Percentiles rank a stretch among this genome's conserved stretches.
These are phyloP conservation scores for Oryzias curvinotus DNA, from an alignment of 2,113 vertebrate species.

Conservation along the genomic window DNA sequence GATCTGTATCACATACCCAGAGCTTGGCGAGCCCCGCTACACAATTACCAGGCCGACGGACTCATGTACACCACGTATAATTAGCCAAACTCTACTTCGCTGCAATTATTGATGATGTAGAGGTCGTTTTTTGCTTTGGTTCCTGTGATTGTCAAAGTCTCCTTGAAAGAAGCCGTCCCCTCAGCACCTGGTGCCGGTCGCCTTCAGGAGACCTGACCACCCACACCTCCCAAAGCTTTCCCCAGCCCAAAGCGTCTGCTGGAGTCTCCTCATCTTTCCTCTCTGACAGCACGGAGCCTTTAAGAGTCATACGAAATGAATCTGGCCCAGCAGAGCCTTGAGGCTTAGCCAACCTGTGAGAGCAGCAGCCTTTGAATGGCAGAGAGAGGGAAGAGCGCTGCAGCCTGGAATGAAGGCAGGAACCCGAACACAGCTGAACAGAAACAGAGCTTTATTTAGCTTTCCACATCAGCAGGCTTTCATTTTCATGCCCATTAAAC, in stretches of 20 bases:
- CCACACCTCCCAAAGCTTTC: conserved; percentile 5
- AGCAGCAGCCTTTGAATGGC: conserved; percentile 14
- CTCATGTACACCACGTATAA: conserved; percentile 5
- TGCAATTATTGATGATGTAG: conserved; percentile 4
- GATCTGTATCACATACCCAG: conserved; percentile 48
- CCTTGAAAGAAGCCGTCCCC: neutral
- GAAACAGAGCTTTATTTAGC: conserved; percentile 41
- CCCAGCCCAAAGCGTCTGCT: neutral
- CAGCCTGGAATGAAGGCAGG: conserved; percentile 24
- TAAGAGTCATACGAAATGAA: conserved; percentile 24
- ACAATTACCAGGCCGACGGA: conserved; percentile 54
- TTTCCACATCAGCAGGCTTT: conserved; percentile 60
- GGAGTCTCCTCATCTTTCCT: conserved; percentile 10
- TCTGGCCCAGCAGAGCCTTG: conserved; percentile 25
- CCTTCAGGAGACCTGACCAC: neutral
- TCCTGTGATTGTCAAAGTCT: neutral
- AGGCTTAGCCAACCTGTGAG: conserved; percentile 21
- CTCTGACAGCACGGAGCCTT: conserved; percentile 18
- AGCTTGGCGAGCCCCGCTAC: conserved; percentile 37
- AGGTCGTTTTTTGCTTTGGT: neutral
- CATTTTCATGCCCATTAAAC: conserved; percentile 67
- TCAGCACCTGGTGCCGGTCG: neutral
- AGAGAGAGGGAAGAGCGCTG: neutral
- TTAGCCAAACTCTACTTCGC: neutral
- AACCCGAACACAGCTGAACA: conserved; percentile 44